Percentiles rank a stretch among this genome's conserved stretches.
phyloP scores from a whole-genome alignment of 2,888 invertebrate genomes.

The Apocheima hispidaria region DNA sequence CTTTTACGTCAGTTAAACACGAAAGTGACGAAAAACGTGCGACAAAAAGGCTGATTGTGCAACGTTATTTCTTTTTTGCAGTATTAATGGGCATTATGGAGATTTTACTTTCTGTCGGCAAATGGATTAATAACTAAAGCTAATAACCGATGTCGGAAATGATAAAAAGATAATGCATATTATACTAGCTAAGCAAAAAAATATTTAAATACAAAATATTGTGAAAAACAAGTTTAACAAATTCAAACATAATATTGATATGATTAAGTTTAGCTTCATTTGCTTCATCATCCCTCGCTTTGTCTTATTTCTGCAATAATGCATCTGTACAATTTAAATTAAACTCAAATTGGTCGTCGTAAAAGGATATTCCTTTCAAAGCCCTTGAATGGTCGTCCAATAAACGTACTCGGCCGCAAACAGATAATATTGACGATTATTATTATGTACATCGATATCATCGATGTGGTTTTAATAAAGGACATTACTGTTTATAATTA shows the following conservation, averaged over 20 bases:
- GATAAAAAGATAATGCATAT: no score
- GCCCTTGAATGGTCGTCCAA: neutral
- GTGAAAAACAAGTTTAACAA: no score
- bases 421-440: slow-evolving; percentile 3
- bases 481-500: no score
- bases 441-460: no score
- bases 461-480: neutral
- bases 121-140: no score
- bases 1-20: neutral
- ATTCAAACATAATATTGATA: no score
- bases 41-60: neutral
- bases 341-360: neutral
- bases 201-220: no score
- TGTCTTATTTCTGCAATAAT: neutral
- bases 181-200: no score
- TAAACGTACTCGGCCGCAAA: neutral
- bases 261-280: neutral
- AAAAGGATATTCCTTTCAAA: neutral
- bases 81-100: no score
- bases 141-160: no score
- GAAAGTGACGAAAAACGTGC: slow-evolving; percentile 2
- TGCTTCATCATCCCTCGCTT: neutral
- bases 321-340: neutral
- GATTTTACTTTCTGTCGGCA: no score
- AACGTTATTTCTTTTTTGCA: neutral